Evolutionary conservation across 2,888 invertebrate species (phyloP), one percentile per base, ranked within the genome.

Genomic region (Poecilus cupreus): DNA sequence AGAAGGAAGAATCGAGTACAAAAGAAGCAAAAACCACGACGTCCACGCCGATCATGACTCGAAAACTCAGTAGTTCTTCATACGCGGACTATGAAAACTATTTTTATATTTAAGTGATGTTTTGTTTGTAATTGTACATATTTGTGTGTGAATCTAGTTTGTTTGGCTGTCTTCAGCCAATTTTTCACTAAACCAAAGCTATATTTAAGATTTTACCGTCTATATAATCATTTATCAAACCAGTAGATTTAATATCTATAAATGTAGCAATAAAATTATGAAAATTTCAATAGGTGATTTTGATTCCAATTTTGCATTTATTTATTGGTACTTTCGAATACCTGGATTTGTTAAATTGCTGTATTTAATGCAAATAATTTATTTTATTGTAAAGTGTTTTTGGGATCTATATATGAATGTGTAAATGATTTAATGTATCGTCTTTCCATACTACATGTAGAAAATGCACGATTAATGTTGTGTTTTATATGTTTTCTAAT

Each of bases 51-150:
- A 90, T 86, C 83, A 82, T 81, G 86, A 83, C 79, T 84, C 84
- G 83, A 81, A 83, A 84, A 68, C 84, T 86, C 64, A 84, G 85
- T 26, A 88, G 85, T 75, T 89, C 90, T 78, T 89, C 91, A 4
- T 93, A 92, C 84, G 91, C 92, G 54, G 92, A 93, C 84, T 93
- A 93, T 85, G 93, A 93, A 86, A 93, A 93, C 88, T 93, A 92
- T 87, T 92, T 93, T 86, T 93, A 93, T 86, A 93, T 93, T 86
- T 93, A 88, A 90, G 57, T 46, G 32, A 68, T 37, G 37, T 51
- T 8, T 13, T 51, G 11, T 10, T 51, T 51, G 51, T 16, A 16
- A 18, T 10, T 68, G 64, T 68, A 68, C 13, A 68, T 68, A 68
- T 32, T 43, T 51, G 51, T 68, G 64, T 68, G 64, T 68, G 64